Conservation (phyloP, 2,888 invertebrate genomes). For the Monoplex corrugatus region DNA sequence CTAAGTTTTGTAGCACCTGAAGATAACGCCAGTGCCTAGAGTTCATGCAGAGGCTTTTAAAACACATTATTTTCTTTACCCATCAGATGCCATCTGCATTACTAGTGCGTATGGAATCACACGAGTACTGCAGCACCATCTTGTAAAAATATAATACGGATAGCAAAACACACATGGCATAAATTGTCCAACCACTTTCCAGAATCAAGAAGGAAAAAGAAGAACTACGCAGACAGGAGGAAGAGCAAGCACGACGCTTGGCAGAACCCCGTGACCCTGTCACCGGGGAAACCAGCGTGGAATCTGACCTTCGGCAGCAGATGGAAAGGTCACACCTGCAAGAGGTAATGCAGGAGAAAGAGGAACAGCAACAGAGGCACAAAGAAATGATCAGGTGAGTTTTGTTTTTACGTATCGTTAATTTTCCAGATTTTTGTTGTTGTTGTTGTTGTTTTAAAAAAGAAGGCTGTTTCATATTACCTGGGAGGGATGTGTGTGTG, state of each 20-base stretch:
- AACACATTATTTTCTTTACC: no score
- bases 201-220: conserved; percentile 75
- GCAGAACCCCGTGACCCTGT: conserved; percentile 72
- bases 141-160: no score
- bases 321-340: conserved; percentile 66
- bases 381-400: conserved; percentile 74
- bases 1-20: no score
- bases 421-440: not conserved
- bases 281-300: conserved; percentile 71
- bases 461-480: no score
- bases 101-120: no score
- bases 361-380: conserved; percentile 62
- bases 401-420: not conserved
- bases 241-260: conserved; percentile 66
- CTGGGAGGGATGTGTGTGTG: no score
- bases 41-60: no score
- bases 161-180: not conserved
- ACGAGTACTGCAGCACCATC: no score
- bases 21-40: no score
- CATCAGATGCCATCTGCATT: no score
- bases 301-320: conserved; percentile 68
- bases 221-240: conserved; percentile 67
- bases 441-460: not conserved
- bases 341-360: conserved; percentile 64
- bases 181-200: not conserved